These are phyloP conservation scores for Petrocephalus schoutedeni DNA, from an alignment of 2,797 vertebrate genomes.

Conservation along the genomic window DNA sequence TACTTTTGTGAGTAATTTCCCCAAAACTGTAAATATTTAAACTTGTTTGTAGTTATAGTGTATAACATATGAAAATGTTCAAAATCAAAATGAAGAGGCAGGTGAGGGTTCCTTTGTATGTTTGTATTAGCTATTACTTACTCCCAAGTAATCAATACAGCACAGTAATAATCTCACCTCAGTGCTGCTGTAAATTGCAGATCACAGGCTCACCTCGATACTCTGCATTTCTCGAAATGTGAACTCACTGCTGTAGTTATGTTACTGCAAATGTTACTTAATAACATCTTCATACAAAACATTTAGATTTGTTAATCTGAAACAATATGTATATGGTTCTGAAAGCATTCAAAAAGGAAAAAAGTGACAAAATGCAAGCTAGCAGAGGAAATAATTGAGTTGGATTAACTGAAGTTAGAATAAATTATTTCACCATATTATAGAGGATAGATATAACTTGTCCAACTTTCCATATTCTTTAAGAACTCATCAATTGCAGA, in stretches of 20 bases:
- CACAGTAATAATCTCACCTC: not conserved
- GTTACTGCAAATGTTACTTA: not conserved
- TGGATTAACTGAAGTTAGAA: not conserved
- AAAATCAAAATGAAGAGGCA: not conserved
- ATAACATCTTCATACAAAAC: not conserved
- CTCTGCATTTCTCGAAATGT: not conserved
- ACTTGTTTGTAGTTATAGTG: not conserved
- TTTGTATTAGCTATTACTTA: not conserved
- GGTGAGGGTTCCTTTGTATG: not conserved
- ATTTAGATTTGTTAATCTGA: not conserved
- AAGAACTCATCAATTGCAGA: not conserved
- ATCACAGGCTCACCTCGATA: not conserved
- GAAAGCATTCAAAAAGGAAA: not conserved
- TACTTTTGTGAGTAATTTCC: too few species aligned
- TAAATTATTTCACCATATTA: not conserved
- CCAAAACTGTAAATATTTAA: too few species aligned
- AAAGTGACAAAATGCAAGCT: too few species aligned
- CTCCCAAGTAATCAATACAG: not conserved
- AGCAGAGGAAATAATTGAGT: not conserved
- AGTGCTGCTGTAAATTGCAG: not conserved
- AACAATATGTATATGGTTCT: not conserved
- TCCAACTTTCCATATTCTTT: not conserved
- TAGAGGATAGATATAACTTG: not conserved
- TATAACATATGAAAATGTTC: not conserved
- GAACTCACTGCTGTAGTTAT: not conserved